Percentiles rank a stretch among this genome's conserved stretches.
These are phyloP conservation scores for Notamacropus eugenii DNA, from an alignment of 2,797 vertebrate genomes.

Conservation along the genomic window DNA sequence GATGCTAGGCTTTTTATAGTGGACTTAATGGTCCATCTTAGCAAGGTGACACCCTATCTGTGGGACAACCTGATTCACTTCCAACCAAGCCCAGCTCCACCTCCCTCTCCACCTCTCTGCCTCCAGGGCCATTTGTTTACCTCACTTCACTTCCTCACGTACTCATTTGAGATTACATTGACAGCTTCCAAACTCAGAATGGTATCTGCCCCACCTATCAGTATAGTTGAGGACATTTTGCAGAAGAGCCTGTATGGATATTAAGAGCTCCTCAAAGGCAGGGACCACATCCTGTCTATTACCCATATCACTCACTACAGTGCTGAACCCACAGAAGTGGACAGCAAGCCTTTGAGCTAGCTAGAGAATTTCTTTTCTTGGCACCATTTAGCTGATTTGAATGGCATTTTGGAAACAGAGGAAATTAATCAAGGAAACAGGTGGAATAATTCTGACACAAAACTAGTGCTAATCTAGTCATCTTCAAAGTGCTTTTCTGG, in stretches of 20 bases:
- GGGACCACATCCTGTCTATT: not conserved
- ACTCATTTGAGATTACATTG: constrained; percentile 61
- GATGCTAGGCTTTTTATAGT: constrained; percentile 69
- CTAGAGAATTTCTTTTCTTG: not conserved
- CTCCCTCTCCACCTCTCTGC: constrained; percentile 33
- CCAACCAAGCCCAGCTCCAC: constrained; percentile 37
- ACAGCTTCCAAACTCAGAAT: constrained; percentile 13
- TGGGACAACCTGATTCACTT: constrained; percentile 53
- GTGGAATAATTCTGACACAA: not conserved
- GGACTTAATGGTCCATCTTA: not conserved
- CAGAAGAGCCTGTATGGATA: not conserved
- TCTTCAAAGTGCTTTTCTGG: not conserved
- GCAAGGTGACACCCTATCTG: constrained; percentile 62
- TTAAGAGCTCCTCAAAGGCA: constrained; percentile 28
- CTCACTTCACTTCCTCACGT: constrained; percentile 68
- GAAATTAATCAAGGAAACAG: not conserved
- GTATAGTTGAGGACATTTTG: not conserved
- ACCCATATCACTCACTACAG: not conserved
- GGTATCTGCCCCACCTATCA: constrained; percentile 42
- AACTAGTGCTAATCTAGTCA: not conserved
- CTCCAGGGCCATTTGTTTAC: constrained; percentile 57
- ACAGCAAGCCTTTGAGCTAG: not conserved
- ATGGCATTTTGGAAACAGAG: not conserved
- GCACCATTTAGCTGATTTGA: not conserved
- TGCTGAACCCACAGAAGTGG: constrained; percentile 8